Conservation (phyloP, 2,797 vertebrate genomes). For the Pelochelys cantorii region DNA sequence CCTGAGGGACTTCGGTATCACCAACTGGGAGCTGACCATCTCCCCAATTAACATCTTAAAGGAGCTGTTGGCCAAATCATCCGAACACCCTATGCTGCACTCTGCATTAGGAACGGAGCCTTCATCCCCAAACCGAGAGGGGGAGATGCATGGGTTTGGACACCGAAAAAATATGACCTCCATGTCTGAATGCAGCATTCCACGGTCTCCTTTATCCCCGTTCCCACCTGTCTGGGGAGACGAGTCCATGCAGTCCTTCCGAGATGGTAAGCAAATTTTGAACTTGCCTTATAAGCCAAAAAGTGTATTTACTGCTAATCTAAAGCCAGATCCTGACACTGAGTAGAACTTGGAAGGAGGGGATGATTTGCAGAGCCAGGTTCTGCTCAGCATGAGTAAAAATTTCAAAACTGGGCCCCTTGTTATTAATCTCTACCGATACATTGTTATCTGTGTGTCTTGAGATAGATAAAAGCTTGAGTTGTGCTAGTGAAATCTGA, state of each 20-base stretch:
- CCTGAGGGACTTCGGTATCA: conserved; percentile 96
- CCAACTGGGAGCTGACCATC: conserved; percentile 98
- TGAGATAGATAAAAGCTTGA: neutral
- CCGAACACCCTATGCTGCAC: conserved; percentile 87
- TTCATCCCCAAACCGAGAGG: conserved; percentile 67
- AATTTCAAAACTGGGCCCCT: neutral
- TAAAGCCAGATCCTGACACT: neutral
- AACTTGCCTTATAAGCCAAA: neutral
- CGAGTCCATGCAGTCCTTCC: conserved; percentile 71
- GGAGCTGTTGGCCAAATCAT: conserved; percentile 92
- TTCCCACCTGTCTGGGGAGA: conserved; percentile 75
- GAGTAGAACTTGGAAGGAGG: neutral
- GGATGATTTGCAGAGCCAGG: neutral
- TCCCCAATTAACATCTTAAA: conserved; percentile 95
- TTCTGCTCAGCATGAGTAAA: neutral
- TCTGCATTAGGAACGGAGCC: conserved; percentile 79
- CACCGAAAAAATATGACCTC: conserved; percentile 49
- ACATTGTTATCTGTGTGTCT: neutral
- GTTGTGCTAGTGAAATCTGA: neutral
- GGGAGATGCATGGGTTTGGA: conserved; percentile 69
- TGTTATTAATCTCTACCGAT: neutral
- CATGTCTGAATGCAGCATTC: conserved; percentile 55
- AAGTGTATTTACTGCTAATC: neutral
- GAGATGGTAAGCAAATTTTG: conserved; percentile 76
- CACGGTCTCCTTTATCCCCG: conserved; percentile 73